Evolutionary conservation across 1,140 invertebrate species (phyloP).

Genomic region (Pseudomyrmex sp.): DNA sequence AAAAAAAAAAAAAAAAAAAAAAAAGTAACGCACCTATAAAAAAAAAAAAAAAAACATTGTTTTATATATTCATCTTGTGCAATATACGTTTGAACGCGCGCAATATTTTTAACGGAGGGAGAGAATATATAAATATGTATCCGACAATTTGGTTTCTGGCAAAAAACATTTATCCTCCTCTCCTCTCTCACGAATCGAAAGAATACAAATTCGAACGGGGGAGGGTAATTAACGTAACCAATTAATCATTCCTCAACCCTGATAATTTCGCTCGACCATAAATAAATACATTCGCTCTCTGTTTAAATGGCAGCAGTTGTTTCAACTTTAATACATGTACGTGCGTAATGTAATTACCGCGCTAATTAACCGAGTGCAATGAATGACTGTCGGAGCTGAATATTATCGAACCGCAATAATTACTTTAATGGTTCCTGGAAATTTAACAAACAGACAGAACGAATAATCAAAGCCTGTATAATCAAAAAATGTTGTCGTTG

Average conservation of each 20-base stretch:
- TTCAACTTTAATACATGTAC: slow-evolving; percentile 46
- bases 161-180: not conserved
- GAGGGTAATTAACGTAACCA: slow-evolving; percentile 22
- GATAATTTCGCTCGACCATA: slow-evolving; percentile 15
- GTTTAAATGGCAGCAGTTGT: slow-evolving; percentile 24
- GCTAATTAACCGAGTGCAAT: slow-evolving; percentile 52
- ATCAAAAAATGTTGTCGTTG: not conserved
- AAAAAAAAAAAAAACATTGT: too few relatives aligned
- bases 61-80: too few relatives aligned
- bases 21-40: too few relatives aligned
- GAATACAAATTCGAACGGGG: not conserved
- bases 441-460: slow-evolving; percentile 32
- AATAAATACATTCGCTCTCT: slow-evolving; percentile 31
- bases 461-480: slow-evolving; percentile 21
- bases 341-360: slow-evolving; percentile 42
- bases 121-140: too few relatives aligned
- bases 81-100: too few relatives aligned
- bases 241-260: slow-evolving; percentile 24
- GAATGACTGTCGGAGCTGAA: slow-evolving; percentile 44
- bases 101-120: too few relatives aligned
- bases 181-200: not conserved
- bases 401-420: slow-evolving; percentile 49
- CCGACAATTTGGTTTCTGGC: not conserved
- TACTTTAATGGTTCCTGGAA: slow-evolving; percentile 49
- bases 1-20: too few relatives aligned